Base-by-base conservation (phyloP, 2,888 invertebrate species). In the Metopia argyrocephala region DNA sequence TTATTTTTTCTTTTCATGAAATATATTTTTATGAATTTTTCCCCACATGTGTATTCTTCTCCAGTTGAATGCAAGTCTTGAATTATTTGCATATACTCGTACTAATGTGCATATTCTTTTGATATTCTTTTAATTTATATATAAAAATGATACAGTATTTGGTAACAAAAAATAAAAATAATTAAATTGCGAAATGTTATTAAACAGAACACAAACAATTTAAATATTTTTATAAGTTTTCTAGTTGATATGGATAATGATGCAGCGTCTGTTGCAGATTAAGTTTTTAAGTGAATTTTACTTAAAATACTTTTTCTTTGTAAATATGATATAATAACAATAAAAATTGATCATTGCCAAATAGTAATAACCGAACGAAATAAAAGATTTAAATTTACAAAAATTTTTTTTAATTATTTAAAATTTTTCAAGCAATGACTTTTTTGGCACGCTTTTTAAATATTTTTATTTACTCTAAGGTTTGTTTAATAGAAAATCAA, bases 191-290 rank as follows among this genome's bases (percentile, higher is more conserved):
- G 38, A 66, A 65, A 70, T 81, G 73, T 46, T 50, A 81, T 81
- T 81, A 76, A 78, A 65, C 80, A 76, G 80, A 81, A 69, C 65
- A 69, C 76, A 73, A 25, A 3, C 25, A 76, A 68, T 69, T 69
- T 69, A 28, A 64, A 70, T 70, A 38, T 70, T 62, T 65, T n/a
- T 23, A 27, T 54, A 65, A 65, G n/a, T 50, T 74, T 65, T 23
- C 18, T 65, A 62, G 62, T 56, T 59, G 31, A 15, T 28, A 38
- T 38, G 38, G 38, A 38, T 12, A 12, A 27, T 48, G 20, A 3
- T 48, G 23, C 27, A 38, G n/a, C 20, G 48, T 57, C 74, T 68
- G 66, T 45, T 76, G 65, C 76, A 76, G 31, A 64, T 65, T 64
- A 38, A 20, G 31, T 56, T 65, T 65, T 70, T 65, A 76, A 76